Base-by-base conservation (phyloP, 1,140 invertebrate species). In the Teleogryllus occipitalis region DNA sequence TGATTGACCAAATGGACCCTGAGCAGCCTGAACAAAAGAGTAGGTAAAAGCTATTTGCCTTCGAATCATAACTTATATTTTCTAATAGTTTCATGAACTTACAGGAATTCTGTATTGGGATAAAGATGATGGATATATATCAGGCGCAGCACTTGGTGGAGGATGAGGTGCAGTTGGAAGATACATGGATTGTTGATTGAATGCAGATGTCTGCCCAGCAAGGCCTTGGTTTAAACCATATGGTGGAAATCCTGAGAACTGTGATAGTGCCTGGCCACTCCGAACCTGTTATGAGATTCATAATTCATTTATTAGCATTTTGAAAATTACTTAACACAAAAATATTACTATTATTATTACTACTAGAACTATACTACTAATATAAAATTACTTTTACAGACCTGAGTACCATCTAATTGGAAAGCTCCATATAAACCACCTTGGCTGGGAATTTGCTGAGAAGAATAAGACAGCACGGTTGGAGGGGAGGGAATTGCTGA, bases 401-500 rank as follows among this genome's bases (percentile, higher is more conserved):
- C 79, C 82, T 82, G 82, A 10, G 84, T 84, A 78, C 89, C 90
- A 82, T 91, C 91, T 78, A 91, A 84, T 82, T 92, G 90, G 85
- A 93, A 92, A 81, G 92, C 88, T 82, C 92, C 92, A 82, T 94
- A 94, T 47, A 97, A 87, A 76, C 94, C 92, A 77, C 92, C 92
- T 85, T 96, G 94, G 47, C 91, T 90, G 54, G 89, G 90, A 82
- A 93, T 87, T 85, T 93, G 91, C 72, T 86, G 86, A 46, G 93
- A 92, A 81, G 92, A 93, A 82, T 95, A 95, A 79, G 93, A 92
- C 8, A 95, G 88, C 39, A 92, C 90, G 7, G 92, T 92, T 18
- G 94, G 94, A 14, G 94, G 94, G 75, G 94, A 95, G 12, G 94
- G 94, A 82, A 94, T 93, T 14, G 94, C 92, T 47, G 94, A 92